phyloP scores from a whole-genome alignment of 2,888 invertebrate genomes.

The Heliconius cydno region DNA sequence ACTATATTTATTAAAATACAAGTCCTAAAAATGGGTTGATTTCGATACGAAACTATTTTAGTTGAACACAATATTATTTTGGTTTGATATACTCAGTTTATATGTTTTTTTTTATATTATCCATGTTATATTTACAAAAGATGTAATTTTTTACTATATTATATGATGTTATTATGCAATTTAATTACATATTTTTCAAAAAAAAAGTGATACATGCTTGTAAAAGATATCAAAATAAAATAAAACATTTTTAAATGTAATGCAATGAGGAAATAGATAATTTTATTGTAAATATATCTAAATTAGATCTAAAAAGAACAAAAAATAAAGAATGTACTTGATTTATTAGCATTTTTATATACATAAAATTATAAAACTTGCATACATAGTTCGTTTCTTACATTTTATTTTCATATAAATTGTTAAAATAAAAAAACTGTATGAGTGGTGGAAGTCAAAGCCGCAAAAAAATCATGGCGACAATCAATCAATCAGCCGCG shows the following conservation, averaged over 20 bases:
- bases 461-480: too few relatives aligned
- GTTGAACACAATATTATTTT: constrained; percentile 45
- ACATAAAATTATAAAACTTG: constrained; percentile 9
- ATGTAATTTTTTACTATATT: not conserved
- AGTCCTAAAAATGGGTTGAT: not conserved
- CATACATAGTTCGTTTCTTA: not conserved
- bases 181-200: not conserved
- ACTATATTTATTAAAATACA: not conserved
- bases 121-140: not conserved
- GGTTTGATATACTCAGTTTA: constrained; percentile 40
- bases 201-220: not conserved
- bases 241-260: not conserved
- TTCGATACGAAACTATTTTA: constrained; percentile 24
- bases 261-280: not conserved
- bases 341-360: not conserved
- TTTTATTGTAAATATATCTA: not conserved
- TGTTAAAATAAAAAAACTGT: not conserved
- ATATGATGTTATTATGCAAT: not conserved
- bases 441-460: too few relatives aligned
- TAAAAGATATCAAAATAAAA: not conserved
- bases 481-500: too few relatives aligned
- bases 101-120: not conserved
- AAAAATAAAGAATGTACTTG: constrained; percentile 12
- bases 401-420: not conserved
- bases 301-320: not conserved